Conservation (phyloP, 2,113 vertebrate species). For the Python bivittatus region DNA sequence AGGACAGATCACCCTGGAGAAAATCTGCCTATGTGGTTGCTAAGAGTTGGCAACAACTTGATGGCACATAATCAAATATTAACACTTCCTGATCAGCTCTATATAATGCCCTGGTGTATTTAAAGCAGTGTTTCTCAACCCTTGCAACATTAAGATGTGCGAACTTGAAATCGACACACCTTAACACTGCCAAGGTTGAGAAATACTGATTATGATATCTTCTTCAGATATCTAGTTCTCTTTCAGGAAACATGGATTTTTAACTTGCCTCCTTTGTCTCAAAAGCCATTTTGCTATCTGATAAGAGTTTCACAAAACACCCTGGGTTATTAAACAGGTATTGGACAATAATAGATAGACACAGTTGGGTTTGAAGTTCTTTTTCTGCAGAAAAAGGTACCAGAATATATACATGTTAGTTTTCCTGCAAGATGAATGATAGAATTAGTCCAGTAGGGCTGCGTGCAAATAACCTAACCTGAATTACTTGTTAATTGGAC, state of each 20-base stretch:
- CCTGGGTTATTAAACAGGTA: background rate
- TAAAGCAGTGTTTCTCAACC: background rate
- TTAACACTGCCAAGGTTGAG: background rate
- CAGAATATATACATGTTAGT: background rate
- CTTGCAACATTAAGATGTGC: background rate
- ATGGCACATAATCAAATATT: background rate
- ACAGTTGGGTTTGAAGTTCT: background rate
- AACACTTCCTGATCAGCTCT: background rate
- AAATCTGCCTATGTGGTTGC: background rate
- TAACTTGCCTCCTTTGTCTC: background rate
- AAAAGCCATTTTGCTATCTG: background rate
- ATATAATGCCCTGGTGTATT: background rate
- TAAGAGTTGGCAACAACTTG: background rate
- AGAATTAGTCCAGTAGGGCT: background rate
- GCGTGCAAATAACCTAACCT: background rate
- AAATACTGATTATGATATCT: background rate
- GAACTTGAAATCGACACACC: background rate
- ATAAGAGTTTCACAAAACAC: background rate
- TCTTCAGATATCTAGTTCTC: background rate
- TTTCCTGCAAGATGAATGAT: background rate
- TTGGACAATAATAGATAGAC: background rate
- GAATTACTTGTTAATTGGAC: background rate
- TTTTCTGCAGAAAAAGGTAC: background rate
- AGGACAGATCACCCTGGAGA: background rate
- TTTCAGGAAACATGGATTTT: background rate